phyloP scores from a whole-genome alignment of 2,888 invertebrate species.

The Agelastica alni region DNA sequence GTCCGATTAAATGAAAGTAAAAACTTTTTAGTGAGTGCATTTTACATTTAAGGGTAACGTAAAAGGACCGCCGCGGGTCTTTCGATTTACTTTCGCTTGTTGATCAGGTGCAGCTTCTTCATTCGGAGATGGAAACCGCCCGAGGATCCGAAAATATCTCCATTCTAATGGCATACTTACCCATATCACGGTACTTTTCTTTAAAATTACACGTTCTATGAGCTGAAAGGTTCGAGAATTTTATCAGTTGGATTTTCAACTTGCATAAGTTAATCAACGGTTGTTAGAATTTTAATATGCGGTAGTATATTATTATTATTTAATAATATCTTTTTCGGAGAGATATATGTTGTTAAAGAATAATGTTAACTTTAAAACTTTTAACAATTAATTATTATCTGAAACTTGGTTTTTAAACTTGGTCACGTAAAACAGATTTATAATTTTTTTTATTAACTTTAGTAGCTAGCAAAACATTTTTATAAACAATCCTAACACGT shows the following conservation, averaged over 20 bases:
- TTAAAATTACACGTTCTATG: not conserved
- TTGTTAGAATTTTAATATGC: too few relatives aligned
- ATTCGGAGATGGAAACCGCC: conserved; percentile 35
- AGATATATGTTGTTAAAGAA: too few relatives aligned
- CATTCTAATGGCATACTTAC: conserved; percentile 36
- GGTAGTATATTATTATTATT: too few relatives aligned
- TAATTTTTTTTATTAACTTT: too few relatives aligned
- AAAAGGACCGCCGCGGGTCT: conserved; percentile 18
- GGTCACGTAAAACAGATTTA: too few relatives aligned
- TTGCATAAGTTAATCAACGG: not conserved
- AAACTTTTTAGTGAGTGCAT: conserved; percentile 20
- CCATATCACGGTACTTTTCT: conserved; percentile 26
- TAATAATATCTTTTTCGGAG: too few relatives aligned
- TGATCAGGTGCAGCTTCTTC: conserved; percentile 29
- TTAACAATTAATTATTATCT: too few relatives aligned
- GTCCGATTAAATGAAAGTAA: conserved; percentile 28
- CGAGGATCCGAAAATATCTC: conserved; percentile 34
- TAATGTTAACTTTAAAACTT: too few relatives aligned
- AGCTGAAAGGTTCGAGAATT: conserved; percentile 2
- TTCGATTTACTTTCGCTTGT: conserved; percentile 31
- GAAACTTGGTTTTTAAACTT: too few relatives aligned
- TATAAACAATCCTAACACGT: too few relatives aligned
- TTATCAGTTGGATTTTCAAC: not conserved
- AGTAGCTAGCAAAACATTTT: too few relatives aligned
- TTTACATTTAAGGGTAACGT: conserved; percentile 27